Evolutionary conservation across 2,113 vertebrate genomes (phyloP), one percentile per base, ranked within the genome.

Genomic region (Hyla sarda): DNA sequence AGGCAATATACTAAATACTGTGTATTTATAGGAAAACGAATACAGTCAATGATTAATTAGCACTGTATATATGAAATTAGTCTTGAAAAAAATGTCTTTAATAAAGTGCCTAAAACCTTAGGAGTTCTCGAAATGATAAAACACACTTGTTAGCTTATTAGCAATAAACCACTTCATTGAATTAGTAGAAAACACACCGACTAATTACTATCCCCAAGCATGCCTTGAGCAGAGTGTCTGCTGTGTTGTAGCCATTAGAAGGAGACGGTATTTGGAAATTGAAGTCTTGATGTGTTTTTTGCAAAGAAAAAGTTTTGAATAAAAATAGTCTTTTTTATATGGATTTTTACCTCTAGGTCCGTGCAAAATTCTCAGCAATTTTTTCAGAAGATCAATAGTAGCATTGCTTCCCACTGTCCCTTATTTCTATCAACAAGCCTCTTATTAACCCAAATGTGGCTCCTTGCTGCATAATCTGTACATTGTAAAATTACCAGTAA

Each of bases 111-210:
- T 81, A 47, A 81, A 81, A 81, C 78, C 78, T 81, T 81, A 81
- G 78, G 78, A 81, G 78, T 81, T 81, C 54, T 47, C 78, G 13
- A 62, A 81, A 81, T 81, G 78, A 81, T 81, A 81, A 81, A 81
- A 81, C 41, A 62, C 58, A 81, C 56, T 80, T 80, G 77, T 80
- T 80, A 45, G 56, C 77, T 80, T 80, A 80, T 80, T 80, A 80
- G 56, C 54, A 41, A 62, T 54, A 80, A 80, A 80, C 77, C 77
- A 80, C 78, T 81, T 81, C 78, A 81, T 81, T 81, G 56, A 65
- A 81, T 81, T 81, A 81, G 78, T 45, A 62, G 60, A 81, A 80
- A 62, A 81, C 78, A 81, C 78, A 81, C 78, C 50, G 47, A 81
- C 56, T 65, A 81, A 81, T 81, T 81, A 45, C 78, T 65, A 81